Conservation (phyloP, 2,113 vertebrate species). For the Cyprinodon brontotheroides region DNA sequence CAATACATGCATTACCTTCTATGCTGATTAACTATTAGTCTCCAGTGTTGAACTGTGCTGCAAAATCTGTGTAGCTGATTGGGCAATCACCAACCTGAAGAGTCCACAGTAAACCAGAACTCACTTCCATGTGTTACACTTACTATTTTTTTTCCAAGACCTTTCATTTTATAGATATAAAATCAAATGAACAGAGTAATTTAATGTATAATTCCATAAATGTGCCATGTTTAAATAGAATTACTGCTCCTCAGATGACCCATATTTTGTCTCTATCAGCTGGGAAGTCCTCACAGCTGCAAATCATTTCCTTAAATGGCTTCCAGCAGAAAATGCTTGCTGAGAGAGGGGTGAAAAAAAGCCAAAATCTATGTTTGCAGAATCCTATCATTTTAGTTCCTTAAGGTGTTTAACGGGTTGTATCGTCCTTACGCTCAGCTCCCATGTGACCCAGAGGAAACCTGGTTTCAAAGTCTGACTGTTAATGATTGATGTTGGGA, state of each 20-base stretch:
- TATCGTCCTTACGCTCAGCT: neutral
- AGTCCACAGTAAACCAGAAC: neutral
- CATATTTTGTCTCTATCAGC: neutral
- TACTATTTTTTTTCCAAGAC: too few relatives aligned
- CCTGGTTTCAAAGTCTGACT: constrained; percentile 60
- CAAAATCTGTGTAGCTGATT: neutral
- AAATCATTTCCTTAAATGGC: constrained; percentile 17
- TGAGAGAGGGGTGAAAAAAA: neutral
- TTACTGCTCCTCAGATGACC: neutral
- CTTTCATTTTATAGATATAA: too few relatives aligned
- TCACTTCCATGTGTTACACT: too few relatives aligned
- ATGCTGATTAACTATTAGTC: neutral
- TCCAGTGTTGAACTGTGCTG: neutral
- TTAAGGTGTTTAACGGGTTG: neutral
- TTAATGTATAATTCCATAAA: too few relatives aligned
- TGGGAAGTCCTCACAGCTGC: constrained; percentile 57
- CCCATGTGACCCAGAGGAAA: constrained; percentile 37
- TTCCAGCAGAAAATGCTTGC: neutral
- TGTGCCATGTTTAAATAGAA: too few relatives aligned
- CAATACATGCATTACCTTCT: neutral
- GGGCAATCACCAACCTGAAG: neutral
- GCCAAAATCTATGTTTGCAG: neutral
- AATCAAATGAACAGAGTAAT: too few relatives aligned
- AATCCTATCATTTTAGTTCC: neutral
- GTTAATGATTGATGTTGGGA: constrained; percentile 69